Evolutionary conservation across 2,797 vertebrate species (phyloP), one percentile per base, ranked within the genome.

Genomic region (Paramormyrops hopkinsi): DNA sequence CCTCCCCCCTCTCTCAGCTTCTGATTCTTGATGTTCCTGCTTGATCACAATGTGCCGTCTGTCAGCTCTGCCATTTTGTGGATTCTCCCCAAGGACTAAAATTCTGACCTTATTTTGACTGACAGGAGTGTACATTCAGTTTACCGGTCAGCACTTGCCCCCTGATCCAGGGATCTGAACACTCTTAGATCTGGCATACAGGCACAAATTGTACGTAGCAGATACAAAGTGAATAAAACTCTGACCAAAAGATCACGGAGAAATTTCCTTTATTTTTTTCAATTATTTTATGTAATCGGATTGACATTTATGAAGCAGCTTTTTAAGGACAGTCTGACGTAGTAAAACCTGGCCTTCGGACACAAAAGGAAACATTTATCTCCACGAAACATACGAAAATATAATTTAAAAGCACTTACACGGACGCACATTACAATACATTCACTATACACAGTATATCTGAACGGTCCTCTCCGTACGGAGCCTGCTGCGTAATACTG

Each of bases 341-440:
- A 89, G 90, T 93, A 92, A 94, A 93, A 95, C 94, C 90, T 88
- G 62, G 46, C 53, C 88, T 89, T 89, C 88, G 91, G 91, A 92
- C 92, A 92, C 93, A 92, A 83, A 79, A 88, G 56, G 48, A 73
- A 46, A 83, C 85, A 0, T 91, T 89, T 41, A 92, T 92, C 92
- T 91, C 91, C 92, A 89, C 96, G 96, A 96, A 97, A 98, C 95
- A 97, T 98, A 98, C 92, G 97, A 99, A 99, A 99, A 98, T 98
- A 99, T 98, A 98, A 97, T 99, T 98, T 98, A 98, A 87, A 98
- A 97, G 97, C 97, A 98, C 97, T 97, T 97, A 96, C 97, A 98
- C 96, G 97, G 95, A 98, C 96, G 97, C 73, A 85, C 96, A 90
- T 93, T 96, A 98, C 96, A 96, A 97, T 97, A 99, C 97, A 98